phyloP scores from a whole-genome alignment of 2,113 vertebrate genomes.

The Pseudopodoces humilis region DNA sequence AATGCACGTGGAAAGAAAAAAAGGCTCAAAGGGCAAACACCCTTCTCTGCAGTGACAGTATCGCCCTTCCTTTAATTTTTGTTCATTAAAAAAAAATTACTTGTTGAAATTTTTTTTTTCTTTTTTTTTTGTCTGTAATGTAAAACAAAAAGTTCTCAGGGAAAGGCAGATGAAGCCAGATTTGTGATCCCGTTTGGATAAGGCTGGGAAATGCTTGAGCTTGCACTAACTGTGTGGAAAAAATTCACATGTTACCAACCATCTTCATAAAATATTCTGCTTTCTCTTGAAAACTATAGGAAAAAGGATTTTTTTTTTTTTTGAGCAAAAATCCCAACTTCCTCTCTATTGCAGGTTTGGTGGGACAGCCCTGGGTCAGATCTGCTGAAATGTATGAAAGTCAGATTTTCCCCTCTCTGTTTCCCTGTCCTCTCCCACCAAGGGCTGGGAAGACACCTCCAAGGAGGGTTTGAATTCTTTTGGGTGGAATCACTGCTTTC shows the following conservation, averaged over 20 bases:
- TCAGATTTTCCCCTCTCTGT: background rate
- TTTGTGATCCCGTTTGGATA: background rate
- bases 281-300: background rate
- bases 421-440: background rate
- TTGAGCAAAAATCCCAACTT: background rate
- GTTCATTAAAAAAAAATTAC: background rate
- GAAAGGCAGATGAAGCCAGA: background rate
- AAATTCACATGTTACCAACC: background rate
- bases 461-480: background rate
- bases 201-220: background rate
- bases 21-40: background rate
- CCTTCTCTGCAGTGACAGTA: background rate
- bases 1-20: background rate
- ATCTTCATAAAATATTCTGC: background rate
- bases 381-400: background rate
- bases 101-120: background rate
- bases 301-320: background rate
- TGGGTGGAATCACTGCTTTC: background rate
- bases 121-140: accelerated
- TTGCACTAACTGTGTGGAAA: background rate
- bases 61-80: background rate
- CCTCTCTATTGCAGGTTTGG: accelerated
- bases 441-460: background rate
- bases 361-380: background rate
- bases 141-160: background rate